A percentile compares a stretch with the other conserved stretches of the same genome.
These are phyloP conservation scores for Dolichopus griseipennis DNA, from an alignment of 2,888 invertebrate genomes.

Conservation along the genomic window DNA sequence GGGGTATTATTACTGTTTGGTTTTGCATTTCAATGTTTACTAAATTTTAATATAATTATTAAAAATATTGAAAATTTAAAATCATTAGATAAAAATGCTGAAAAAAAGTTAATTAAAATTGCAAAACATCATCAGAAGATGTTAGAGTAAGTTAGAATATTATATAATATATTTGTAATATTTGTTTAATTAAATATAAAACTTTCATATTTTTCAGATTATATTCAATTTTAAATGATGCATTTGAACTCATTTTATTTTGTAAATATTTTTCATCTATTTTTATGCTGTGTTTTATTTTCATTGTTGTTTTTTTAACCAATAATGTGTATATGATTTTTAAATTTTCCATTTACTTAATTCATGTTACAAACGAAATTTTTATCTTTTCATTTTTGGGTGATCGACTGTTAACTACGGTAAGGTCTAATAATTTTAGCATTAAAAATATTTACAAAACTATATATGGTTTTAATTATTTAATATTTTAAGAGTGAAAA, in stretches of 20 bases:
- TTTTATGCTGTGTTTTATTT: not conserved
- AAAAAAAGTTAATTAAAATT: not conserved
- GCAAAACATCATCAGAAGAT: not conserved
- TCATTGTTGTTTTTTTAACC: not conserved
- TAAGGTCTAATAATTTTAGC: not conserved
- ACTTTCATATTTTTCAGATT: no score
- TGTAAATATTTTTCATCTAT: not conserved
- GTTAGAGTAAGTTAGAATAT: not conserved
- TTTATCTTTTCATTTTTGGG: not conserved
- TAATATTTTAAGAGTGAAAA: not conserved
- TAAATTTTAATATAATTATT: not conserved
- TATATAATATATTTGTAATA: no score
- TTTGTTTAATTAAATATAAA: no score
- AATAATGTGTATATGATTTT: not conserved
- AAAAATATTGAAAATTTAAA: not conserved
- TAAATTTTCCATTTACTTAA: not conserved
- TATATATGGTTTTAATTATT: no score
- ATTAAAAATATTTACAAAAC: no score
- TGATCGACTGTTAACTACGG: not conserved
- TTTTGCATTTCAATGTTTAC: not conserved
- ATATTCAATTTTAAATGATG: not conserved
- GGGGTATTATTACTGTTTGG: not conserved
- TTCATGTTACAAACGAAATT: not conserved
- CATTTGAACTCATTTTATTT: not conserved
- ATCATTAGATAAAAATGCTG: not conserved